A percentile compares a stretch with the other conserved stretches of the same genome.
Evolutionary conservation across 1,140 invertebrate genomes (phyloP).

Genomic region (Cepaea nemoralis): DNA sequence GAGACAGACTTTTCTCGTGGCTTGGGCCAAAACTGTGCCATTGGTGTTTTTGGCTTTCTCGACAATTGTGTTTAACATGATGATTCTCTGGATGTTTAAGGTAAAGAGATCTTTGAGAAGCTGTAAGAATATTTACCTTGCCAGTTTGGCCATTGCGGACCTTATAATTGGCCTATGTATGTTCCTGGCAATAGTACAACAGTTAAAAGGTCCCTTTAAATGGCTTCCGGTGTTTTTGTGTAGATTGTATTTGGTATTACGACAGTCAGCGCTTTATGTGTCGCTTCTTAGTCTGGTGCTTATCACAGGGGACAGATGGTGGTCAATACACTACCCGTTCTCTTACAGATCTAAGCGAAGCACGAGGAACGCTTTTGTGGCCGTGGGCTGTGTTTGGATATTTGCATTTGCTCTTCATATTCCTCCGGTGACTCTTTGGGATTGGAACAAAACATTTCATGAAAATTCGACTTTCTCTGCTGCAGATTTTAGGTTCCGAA

Average conservation of each 20-base stretch:
- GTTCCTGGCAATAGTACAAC: slow-evolving; percentile 56
- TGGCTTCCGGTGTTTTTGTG: slow-evolving; percentile 40
- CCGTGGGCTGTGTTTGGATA: slow-evolving; percentile 54
- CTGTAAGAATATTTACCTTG: slow-evolving; percentile 64
- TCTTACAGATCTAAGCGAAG: slow-evolving; percentile 62
- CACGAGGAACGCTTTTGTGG: slow-evolving; percentile 50
- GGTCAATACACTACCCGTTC: slow-evolving; percentile 66
- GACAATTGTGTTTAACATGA: slow-evolving; percentile 59
- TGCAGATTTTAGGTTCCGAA: not conserved
- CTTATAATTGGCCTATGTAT: slow-evolving; percentile 59
- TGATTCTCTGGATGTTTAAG: slow-evolving; percentile 60
- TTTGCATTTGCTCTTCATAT: slow-evolving; percentile 57
- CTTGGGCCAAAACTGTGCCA: slow-evolving; percentile 53
- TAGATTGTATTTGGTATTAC: slow-evolving; percentile 52
- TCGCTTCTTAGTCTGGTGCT: slow-evolving; percentile 63
- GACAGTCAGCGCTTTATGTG: slow-evolving; percentile 60
- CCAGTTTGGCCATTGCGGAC: slow-evolving; percentile 62
- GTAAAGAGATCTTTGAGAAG: slow-evolving; percentile 51
- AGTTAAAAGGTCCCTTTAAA: slow-evolving; percentile 1
- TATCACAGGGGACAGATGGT: slow-evolving; percentile 64
- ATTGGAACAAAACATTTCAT: slow-evolving; percentile 1
- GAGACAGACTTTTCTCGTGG: slow-evolving; percentile 39
- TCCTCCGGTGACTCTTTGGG: slow-evolving; percentile 53
- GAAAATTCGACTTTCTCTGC: too few relatives aligned
- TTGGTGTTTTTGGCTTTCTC: slow-evolving; percentile 52